Base-by-base conservation (phyloP, 2,797 vertebrate genomes). In the Sebastes umbrosus region DNA sequence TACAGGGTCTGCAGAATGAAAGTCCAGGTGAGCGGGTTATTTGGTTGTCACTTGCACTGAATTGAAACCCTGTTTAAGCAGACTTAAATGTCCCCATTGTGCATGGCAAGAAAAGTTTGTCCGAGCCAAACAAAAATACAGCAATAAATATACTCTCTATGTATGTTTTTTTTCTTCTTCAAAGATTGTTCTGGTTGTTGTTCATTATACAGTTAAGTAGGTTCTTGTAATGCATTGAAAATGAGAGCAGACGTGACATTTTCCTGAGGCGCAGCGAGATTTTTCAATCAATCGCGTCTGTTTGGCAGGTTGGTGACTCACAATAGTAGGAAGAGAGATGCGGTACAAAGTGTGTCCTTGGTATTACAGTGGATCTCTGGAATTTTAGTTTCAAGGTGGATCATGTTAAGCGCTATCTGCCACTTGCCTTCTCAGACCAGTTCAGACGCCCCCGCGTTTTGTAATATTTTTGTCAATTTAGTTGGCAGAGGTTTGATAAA, bases 1-100 rank as follows among this genome's bases (percentile, higher is more conserved):
- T 85, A 57, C 83, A 95, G 94, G 76, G 52, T 65, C 59, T 67
- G 31, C 62, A 79, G 57, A 54, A 64, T 79, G 75, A 77, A 75
- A 91, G 77, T 87, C 81, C 86, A 91, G 94, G 95, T 96, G 84
- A 90, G 90, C 18, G 4, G n/a, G 24, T 16, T 25, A 34, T 58
- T n/a, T 69, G n/a, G 5, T 59, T 66, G 6, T 31, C 52, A 7
- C 11, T 59, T 70, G 29, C 20, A 73, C 16, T 75, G 12, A 80
- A 52, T 65, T 43, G 1, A 65, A 46, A 32, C 25, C 31, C n/a
- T 65, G 25, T 70, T 59, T 12, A 70, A 77, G 59, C 57, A 69
- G 6, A 71, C 58, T 4, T 68, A 9, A 16, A 25, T 69, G n/a
- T 69, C 25, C 3, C 34, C 2, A 52, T 11, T 36, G 32, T 34